Evolutionary conservation across 2,113 vertebrate genomes (phyloP), one percentile per base, ranked within the genome.

Genomic region (Grus americana): DNA sequence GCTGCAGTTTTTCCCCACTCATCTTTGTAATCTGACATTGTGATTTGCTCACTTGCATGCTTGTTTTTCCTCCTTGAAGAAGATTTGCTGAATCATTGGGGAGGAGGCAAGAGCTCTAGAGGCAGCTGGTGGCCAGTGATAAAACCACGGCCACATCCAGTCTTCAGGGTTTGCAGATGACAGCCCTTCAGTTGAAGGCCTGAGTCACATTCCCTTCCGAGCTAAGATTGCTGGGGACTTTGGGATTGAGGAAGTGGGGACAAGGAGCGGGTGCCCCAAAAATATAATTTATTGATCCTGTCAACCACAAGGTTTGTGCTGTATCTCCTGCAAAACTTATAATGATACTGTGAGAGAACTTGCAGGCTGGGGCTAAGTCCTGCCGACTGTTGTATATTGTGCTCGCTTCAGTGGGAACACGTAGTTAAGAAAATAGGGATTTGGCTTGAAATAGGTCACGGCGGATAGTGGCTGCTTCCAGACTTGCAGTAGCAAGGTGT

Each of bases 51-150:
- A 46, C 29, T 94, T 76, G 81, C 40, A 16, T 70, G 88, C 97
- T 94, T 97, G 96, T 97, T 97, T 97, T 93, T 94, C 88, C 88
- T 94, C 70, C 89, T 75, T 15, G 0, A 21, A 65, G 97, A 95
- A 97, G 98, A 98, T 98, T 98, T 98, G 98, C 98, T 98, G 98
- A 98, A 89, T 98, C 98, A 98, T 70, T 55, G 20, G 86, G 34
- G 95, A 96, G 95, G 96, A 95, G 97, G 96, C 92, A 95, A 94
- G 91, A 94, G 92, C 52, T 88, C 26, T 16, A 52, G 10, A 68
- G 63, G 97, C 98, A 97, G 97, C 97, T 98, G 98, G 94, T 74
- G 84, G 88, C 62, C 88, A 27, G 89, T 59, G 98, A 98, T 98
- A 98, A 98, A 95, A 70, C 76, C 82, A 71, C 0, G 50, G 96